Percentiles rank a stretch among this genome's conserved stretches.
Evolutionary conservation across 2,113 vertebrate species (phyloP).

Genomic region (Zingel zingel): DNA sequence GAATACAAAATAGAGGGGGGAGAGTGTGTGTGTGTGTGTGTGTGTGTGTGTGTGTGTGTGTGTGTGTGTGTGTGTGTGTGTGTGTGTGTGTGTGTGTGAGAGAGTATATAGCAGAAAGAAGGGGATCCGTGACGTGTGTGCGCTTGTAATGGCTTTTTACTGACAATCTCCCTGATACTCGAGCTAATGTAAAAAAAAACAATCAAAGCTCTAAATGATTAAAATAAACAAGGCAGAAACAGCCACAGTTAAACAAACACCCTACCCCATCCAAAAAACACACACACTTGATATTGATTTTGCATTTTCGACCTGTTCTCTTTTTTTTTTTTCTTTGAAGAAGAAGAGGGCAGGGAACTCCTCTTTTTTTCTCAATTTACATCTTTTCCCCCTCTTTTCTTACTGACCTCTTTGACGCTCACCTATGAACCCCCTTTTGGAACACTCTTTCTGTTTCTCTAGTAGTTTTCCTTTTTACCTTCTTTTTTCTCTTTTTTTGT

Average conservation of each 20-base stretch:
- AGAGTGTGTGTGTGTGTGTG: background rate
- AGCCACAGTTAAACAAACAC: background rate
- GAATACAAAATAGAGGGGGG: constrained; percentile 10
- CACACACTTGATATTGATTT: background rate
- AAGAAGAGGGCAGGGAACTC: background rate
- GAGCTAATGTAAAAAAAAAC: constrained; percentile 4
- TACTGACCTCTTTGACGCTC: background rate
- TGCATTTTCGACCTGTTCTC: constrained; percentile 11
- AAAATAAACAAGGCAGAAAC: constrained; percentile 32
- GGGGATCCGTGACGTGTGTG: background rate
- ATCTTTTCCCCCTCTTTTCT: background rate
- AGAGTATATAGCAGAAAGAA: background rate
- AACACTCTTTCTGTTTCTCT: background rate
- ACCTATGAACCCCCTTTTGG: background rate
- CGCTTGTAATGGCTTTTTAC: background rate
- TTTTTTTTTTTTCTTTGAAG: background rate
- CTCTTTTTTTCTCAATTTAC: background rate
- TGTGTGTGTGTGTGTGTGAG: too few species aligned
- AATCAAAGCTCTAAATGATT: constrained; percentile 23
- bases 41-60: background rate
- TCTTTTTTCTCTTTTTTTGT: background rate
- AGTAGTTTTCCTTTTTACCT: background rate
- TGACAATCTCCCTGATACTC: background rate
- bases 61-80: background rate
- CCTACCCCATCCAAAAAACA: background rate